Evolutionary conservation across 2,888 invertebrate species (phyloP).

Genomic region (Nephrocerus scutellatus): DNA sequence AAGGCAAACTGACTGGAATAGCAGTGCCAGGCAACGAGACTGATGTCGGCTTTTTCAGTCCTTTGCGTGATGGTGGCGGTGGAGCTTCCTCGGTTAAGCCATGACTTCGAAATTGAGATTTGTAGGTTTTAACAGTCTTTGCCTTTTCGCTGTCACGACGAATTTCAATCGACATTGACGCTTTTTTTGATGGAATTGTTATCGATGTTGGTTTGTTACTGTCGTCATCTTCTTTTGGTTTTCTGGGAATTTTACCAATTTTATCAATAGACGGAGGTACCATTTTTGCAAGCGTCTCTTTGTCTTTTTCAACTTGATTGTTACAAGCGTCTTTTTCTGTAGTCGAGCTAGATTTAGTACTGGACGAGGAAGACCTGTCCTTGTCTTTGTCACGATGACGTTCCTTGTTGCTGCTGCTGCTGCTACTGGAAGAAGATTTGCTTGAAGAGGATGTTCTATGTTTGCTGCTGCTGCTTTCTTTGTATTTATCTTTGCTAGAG

Average conservation of each 20-base stretch:
- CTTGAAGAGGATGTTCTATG: constrained; percentile 28
- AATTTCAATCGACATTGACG: constrained; percentile 75
- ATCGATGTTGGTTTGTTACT: constrained; percentile 37
- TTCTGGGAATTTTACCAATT: constrained; percentile 72
- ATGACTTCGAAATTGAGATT: constrained; percentile 86
- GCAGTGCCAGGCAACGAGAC: constrained; percentile 40
- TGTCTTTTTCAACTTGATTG: constrained; percentile 63
- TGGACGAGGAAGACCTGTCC: too few relatives aligned
- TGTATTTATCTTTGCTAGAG: constrained; percentile 45
- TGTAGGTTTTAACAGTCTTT: constrained; percentile 86
- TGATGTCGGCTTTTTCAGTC: constrained; percentile 55
- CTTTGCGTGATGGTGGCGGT: constrained; percentile 72
- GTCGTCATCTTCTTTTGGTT: constrained; percentile 49
- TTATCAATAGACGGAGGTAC: constrained; percentile 63
- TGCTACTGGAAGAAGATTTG: constrained; percentile 34
- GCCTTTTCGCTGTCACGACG: constrained; percentile 67
- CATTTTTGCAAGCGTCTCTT: constrained; percentile 60
- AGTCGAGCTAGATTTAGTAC: too few relatives aligned
- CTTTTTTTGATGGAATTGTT: constrained; percentile 51
- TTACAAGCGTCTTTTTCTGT: too few relatives aligned
- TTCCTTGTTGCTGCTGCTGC: constrained; percentile 48
- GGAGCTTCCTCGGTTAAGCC: constrained; percentile 82
- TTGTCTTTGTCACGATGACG: constrained; percentile 48
- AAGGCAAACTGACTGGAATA: constrained; percentile 26
- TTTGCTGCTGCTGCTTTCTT: constrained; percentile 34